These are phyloP conservation scores for Hypanus sabinus DNA, from an alignment of 2,113 vertebrate genomes.

Conservation along the genomic window DNA sequence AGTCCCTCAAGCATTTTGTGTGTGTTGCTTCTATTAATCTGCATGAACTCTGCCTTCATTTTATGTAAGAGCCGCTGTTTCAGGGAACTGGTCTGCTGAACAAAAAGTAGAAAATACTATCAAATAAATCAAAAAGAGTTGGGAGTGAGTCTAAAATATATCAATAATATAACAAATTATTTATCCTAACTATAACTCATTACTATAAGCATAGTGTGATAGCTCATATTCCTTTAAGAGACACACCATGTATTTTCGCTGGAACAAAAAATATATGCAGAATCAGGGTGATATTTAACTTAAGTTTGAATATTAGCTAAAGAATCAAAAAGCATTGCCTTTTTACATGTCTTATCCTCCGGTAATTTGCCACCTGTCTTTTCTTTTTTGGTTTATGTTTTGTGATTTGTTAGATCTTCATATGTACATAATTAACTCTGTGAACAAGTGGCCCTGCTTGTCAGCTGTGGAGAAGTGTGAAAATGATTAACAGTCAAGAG, in stretches of 20 bases:
- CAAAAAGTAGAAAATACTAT: too few relatives aligned
- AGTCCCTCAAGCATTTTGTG: too few relatives aligned
- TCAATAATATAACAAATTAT: background rate
- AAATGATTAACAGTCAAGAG: conserved; percentile 92
- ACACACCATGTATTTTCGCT: background rate
- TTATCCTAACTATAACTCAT: background rate
- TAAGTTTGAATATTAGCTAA: background rate
- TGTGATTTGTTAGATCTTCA: conserved; percentile 55
- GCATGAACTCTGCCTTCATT: background rate
- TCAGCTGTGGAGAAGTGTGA: conserved; percentile 73
- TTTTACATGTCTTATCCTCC: background rate
- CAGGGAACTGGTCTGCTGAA: background rate
- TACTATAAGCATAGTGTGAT: background rate
- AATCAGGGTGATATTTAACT: background rate
- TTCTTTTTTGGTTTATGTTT: background rate
- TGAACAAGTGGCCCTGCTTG: conserved; percentile 75
- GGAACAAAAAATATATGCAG: background rate
- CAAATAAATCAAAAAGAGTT: background rate
- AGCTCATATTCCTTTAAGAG: background rate
- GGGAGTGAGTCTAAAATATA: background rate
- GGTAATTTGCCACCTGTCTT: background rate
- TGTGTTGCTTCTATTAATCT: too few relatives aligned
- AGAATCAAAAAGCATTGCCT: background rate
- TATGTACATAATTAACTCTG: conserved; percentile 87
- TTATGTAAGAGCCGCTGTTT: background rate